These are phyloP conservation scores for Gryllus bimaculatus DNA, from an alignment of 1,140 invertebrate species.

Conservation along the genomic window DNA sequence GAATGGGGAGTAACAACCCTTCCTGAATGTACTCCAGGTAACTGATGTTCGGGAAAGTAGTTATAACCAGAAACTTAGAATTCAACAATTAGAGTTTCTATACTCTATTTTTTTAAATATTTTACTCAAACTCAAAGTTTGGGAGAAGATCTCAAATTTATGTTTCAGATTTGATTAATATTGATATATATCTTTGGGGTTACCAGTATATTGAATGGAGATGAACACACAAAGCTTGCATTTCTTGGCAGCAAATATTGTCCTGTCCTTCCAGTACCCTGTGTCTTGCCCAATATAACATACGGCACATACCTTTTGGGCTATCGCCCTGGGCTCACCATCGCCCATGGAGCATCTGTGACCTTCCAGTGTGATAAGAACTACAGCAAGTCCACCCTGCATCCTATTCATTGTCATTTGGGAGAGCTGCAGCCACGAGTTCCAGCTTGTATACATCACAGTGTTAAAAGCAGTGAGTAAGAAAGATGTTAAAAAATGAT, in stretches of 20 bases:
- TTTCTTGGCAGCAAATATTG: not conserved
- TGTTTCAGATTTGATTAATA: not conserved
- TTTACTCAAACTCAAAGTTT: not conserved
- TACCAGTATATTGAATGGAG: not conserved
- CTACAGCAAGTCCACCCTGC: constrained; percentile 38
- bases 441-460: constrained; percentile 40
- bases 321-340: constrained; percentile 64
- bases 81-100: too few species aligned
- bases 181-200: not conserved
- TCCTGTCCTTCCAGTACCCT: constrained; percentile 45
- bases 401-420: constrained; percentile 52
- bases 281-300: constrained; percentile 57
- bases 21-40: constrained; percentile 66
- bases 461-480: constrained; percentile 1
- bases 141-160: not conserved
- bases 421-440: constrained; percentile 50
- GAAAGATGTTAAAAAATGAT: not conserved
- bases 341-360: constrained; percentile 63
- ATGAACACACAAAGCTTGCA: not conserved
- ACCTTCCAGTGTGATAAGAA: constrained; percentile 56
- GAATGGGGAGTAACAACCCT: constrained; percentile 63
- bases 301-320: constrained; percentile 65
- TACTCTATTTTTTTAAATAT: too few species aligned
- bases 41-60: constrained; percentile 9
- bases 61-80: not conserved